These are phyloP conservation scores for Meloidogyne chitwoodi DNA, from an alignment of 1,140 invertebrate genomes.

Conservation along the genomic window DNA sequence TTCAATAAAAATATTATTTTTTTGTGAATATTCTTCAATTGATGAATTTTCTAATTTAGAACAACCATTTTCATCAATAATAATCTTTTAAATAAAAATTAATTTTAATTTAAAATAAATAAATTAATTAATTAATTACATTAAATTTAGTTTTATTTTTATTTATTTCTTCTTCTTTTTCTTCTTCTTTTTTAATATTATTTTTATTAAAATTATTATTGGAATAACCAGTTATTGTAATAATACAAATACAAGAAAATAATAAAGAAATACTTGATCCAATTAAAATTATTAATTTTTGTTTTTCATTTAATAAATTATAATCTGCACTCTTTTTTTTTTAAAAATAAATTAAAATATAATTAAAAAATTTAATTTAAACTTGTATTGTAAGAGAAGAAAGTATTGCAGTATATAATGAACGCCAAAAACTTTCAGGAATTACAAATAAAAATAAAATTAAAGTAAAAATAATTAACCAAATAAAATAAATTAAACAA, in stretches of 20 bases:
- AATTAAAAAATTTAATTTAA: neutral
- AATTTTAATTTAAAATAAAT: neutral
- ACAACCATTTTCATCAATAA: no score
- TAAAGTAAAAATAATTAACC: conserved; percentile 28
- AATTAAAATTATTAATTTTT: conserved; percentile 29
- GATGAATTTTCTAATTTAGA: no score
- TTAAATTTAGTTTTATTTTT: neutral
- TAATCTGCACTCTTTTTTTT: conserved; percentile 32
- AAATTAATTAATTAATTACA: neutral
- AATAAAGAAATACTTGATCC: conserved; percentile 31
- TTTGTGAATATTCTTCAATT: no score
- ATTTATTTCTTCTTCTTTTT: neutral
- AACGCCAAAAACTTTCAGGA: conserved; percentile 38
- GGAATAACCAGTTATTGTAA: conserved; percentile 32
- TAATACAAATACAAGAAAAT: conserved; percentile 10
- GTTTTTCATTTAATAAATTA: conserved; percentile 30
- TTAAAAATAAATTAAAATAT: neutral
- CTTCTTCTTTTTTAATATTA: neutral
- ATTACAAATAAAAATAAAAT: conserved; percentile 30
- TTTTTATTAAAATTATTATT: neutral
- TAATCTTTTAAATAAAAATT: no score
- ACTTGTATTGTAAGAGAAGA: conserved; percentile 40
- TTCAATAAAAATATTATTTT: no score
- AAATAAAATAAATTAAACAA: conserved; percentile 22
- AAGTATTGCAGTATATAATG: conserved; percentile 38